These are phyloP conservation scores for Coregonus clupeaformis DNA, from an alignment of 2,113 vertebrate species.

Conservation along the genomic window DNA sequence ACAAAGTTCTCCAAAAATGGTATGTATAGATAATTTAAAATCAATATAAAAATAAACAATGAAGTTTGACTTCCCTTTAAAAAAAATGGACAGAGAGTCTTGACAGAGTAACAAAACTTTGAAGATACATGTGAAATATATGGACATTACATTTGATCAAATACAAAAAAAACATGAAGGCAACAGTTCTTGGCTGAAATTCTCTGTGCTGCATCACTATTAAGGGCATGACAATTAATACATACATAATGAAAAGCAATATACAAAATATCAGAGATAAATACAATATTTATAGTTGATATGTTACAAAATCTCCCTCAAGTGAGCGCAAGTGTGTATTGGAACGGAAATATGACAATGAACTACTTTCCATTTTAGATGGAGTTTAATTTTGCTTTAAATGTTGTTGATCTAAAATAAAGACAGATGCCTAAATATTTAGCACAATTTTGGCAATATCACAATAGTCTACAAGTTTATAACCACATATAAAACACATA, in stretches of 20 bases:
- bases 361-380: conserved; percentile 71
- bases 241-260: conserved; percentile 86
- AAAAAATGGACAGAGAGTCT: conserved; percentile 81
- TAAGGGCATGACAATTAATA: conserved; percentile 82
- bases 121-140: conserved; percentile 81
- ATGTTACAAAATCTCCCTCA: conserved; percentile 99
- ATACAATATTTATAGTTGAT: conserved; percentile 99
- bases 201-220: conserved; percentile 80
- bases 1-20: conserved; percentile 66
- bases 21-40: conserved; percentile 99
- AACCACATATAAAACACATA: conserved; percentile 99
- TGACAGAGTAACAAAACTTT: conserved; percentile 81
- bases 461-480: conserved; percentile 99
- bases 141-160: conserved; percentile 78
- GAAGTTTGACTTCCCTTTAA: conserved; percentile 89
- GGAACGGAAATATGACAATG: conserved; percentile 88
- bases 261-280: conserved; percentile 98
- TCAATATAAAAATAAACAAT: conserved; percentile 99
- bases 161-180: conserved; percentile 79
- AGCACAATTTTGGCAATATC: conserved; percentile 99
- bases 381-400: conserved; percentile 75
- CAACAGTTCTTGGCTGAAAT: conserved; percentile 84
- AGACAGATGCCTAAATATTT: conserved; percentile 97
- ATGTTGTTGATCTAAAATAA: conserved; percentile 96
- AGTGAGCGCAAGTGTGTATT: conserved; percentile 91